phyloP scores from a whole-genome alignment of 2,797 vertebrate species.

The Arrhamphus sclerolepis region DNA sequence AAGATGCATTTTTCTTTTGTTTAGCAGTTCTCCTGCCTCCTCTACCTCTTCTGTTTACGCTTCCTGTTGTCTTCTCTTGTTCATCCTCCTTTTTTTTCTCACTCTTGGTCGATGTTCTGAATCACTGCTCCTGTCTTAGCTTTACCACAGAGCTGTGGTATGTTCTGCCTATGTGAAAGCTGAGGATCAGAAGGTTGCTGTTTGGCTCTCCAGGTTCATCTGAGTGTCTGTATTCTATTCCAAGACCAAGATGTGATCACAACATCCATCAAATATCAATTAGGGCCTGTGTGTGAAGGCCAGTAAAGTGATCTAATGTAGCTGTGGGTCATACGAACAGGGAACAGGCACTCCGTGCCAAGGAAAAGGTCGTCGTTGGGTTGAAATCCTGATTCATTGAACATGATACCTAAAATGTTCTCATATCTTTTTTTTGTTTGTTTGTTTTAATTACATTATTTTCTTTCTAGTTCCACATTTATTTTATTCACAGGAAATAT shows the following conservation, averaged over 20 bases:
- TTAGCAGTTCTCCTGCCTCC: too few species aligned
- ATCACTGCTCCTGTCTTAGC: constrained; percentile 50
- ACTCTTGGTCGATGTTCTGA: constrained; percentile 29
- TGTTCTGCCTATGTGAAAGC: constrained; percentile 74
- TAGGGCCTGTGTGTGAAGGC: constrained; percentile 71
- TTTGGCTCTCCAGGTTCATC: constrained; percentile 32
- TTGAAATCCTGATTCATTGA: neutral
- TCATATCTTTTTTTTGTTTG: neutral
- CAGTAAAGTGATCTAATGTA: constrained; percentile 61
- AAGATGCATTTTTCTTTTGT: neutral
- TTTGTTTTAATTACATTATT: neutral
- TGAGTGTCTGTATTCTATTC: constrained; percentile 49
- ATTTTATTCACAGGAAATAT: too few species aligned
- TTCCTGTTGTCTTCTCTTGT: constrained; percentile 28
- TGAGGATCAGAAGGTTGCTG: constrained; percentile 61
- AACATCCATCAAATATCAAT: constrained; percentile 81
- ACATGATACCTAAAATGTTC: neutral
- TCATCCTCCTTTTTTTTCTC: constrained; percentile 35
- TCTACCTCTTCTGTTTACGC: neutral
- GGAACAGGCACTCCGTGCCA: constrained; percentile 34
- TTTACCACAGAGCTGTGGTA: constrained; percentile 75
- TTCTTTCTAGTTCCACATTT: too few species aligned
- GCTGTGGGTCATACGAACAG: constrained; percentile 62
- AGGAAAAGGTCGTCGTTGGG: constrained; percentile 44
- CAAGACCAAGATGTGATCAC: constrained; percentile 42